Conservation (phyloP, 2,888 invertebrate species). For the Heterodera filipjevi region DNA sequence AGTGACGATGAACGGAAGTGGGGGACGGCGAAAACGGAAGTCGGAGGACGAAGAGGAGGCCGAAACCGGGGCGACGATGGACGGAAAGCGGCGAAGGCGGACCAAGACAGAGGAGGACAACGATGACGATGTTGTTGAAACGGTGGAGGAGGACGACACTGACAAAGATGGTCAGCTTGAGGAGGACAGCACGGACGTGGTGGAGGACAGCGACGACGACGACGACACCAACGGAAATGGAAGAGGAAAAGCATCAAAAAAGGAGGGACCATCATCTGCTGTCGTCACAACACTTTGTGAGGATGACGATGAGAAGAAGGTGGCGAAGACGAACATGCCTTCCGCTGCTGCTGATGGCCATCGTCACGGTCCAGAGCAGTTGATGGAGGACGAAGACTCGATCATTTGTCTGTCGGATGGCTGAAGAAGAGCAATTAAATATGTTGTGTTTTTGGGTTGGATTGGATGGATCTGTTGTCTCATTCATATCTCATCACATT, state of each 20-base stretch:
- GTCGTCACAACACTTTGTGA: too few species aligned
- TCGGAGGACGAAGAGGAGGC: constrained; percentile 1
- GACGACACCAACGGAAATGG: background rate
- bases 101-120: background rate
- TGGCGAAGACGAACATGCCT: background rate
- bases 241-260: background rate
- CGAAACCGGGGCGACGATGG: background rate
- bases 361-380: background rate
- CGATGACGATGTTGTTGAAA: background rate
- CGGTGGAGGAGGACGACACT: background rate
- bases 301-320: background rate
- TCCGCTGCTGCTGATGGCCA: background rate
- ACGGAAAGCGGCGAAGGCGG: background rate
- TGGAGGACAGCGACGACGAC: background rate
- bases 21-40: background rate
- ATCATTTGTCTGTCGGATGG: constrained; percentile 5
- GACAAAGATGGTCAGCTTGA: background rate
- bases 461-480: too few species aligned
- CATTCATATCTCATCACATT: too few species aligned
- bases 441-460: too few species aligned
- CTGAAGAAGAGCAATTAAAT: background rate
- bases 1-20: background rate
- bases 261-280: too few species aligned
- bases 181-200: background rate
- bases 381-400: background rate